Base-by-base conservation (phyloP, 2,113 vertebrate genomes). In the Recurvirostra avosetta region DNA sequence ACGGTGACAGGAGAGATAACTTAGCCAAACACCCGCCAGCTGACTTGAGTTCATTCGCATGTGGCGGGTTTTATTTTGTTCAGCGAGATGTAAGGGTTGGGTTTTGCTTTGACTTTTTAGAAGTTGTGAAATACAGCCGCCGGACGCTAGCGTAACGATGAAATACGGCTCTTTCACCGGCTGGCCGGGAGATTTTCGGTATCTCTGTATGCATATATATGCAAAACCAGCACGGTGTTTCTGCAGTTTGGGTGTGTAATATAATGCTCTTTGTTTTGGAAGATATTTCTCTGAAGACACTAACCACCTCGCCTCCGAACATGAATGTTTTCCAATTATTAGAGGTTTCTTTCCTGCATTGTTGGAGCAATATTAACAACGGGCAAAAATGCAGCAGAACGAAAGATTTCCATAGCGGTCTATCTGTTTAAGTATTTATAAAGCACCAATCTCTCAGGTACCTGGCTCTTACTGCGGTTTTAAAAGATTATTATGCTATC, bases 401-500 rank as follows among this genome's bases (percentile, higher is more conserved):
- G 63, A 85, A 96, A 87, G 90, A 78, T 94, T 92, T 96, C 91
- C 86, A 26, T 82, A 71, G 89, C 6, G 9, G 41, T 96, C 87
- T 82, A 41, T 75, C 95, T 95, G 76, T 62, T 95, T 90, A 96
- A 92, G 86, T 90, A 90, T 96, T 95, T 95, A 94, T 96, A 76
- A 94, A 92, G 77, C 65, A 67, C 50, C 55, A 18, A 18, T 96
- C 74, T 91, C 91, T 91, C 78, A 86, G 82, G 89, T 77, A 61
- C 63, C 87, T 82, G 61, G 49, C 81, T 94, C 84, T 88, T 88
- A 88, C 76, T 88, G 67, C 80, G 77, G 89, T 82, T 95, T 92
- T 92, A 95, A 92, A 96, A 95, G 89, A 96, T 97, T 94, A 94
- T 92, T 92, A 93, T 91, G 81, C 85, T 66, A 90, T 95, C 87